phyloP scores from a whole-genome alignment of 2,797 vertebrate genomes.

The Threskiornis aethiopicus region DNA sequence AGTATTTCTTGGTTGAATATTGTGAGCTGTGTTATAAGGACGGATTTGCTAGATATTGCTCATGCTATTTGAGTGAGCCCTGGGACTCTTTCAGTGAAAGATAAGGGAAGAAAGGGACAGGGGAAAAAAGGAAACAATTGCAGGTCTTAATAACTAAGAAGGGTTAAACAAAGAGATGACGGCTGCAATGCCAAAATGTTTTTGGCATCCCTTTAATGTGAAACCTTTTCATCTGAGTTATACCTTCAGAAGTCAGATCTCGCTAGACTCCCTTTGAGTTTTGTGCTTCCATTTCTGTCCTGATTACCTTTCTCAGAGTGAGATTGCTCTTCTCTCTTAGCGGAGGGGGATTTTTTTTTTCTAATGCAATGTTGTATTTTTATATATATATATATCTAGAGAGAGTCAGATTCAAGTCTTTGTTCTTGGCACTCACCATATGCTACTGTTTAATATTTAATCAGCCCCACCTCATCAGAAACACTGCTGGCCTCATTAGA shows the following conservation, averaged over 20 bases:
- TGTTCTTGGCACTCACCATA: slow-evolving; percentile 80
- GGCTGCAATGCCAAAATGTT: slow-evolving; percentile 50
- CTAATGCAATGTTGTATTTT: not conserved
- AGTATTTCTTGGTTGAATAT: not conserved
- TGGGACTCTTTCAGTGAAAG: not conserved
- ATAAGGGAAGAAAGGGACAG: not conserved
- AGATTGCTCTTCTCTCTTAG: slow-evolving; percentile 53
- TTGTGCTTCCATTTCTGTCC: slow-evolving; percentile 61
- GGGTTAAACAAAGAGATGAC: slow-evolving; percentile 72
- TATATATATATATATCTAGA: not conserved
- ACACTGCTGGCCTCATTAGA: slow-evolving; percentile 83
- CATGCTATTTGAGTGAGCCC: not conserved
- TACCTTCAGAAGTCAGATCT: slow-evolving; percentile 72
- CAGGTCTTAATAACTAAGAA: slow-evolving; percentile 21
- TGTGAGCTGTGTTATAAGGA: not conserved
- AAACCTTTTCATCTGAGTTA: slow-evolving; percentile 73
- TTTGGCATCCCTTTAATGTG: slow-evolving; percentile 73
- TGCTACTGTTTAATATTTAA: slow-evolving; percentile 89
- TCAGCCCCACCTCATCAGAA: slow-evolving; percentile 85
- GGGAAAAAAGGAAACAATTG: not conserved
- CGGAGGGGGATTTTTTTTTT: not conserved
- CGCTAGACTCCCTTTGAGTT: slow-evolving; percentile 54
- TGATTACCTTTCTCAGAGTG: slow-evolving; percentile 76
- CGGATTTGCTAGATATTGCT: not conserved
- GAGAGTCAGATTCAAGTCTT: slow-evolving; percentile 51